Conservation (phyloP, 2,113 vertebrate genomes). For the Pterophyllum scalare region DNA sequence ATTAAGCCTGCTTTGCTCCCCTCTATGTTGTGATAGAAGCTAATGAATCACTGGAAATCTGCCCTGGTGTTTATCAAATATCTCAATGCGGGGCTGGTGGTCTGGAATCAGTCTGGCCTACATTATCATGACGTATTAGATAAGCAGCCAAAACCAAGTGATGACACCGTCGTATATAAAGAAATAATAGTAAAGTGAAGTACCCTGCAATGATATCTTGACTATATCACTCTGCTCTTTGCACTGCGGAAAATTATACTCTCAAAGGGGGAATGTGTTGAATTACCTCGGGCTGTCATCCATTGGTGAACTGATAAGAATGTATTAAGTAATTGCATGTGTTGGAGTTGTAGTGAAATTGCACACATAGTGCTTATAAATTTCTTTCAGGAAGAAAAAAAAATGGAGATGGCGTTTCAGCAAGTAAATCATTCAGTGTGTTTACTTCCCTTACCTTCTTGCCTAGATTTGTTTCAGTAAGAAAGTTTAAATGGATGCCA, state of each 20-base stretch:
- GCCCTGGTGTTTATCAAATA: conserved; percentile 72
- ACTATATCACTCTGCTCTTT: conserved; percentile 49
- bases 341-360: conserved; percentile 29
- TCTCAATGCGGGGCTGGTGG: conserved; percentile 55
- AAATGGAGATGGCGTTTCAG: neutral
- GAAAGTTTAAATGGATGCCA: neutral
- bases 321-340: conserved; percentile 33
- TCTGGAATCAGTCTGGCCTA: conserved; percentile 27
- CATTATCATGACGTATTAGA: conserved; percentile 14
- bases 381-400: neutral
- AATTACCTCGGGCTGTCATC: conserved; percentile 55
- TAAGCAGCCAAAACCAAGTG: conserved; percentile 30
- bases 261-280: conserved; percentile 39
- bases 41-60: conserved; percentile 75
- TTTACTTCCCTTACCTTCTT: neutral
- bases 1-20: conserved; percentile 63
- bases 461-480: neutral
- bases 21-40: conserved; percentile 72
- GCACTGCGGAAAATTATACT: conserved; percentile 47
- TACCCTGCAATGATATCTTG: conserved; percentile 35
- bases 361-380: neutral
- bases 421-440: neutral
- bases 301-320: conserved; percentile 44
- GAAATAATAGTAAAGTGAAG: conserved; percentile 40
- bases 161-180: conserved; percentile 34